Conservation (phyloP, 2,113 vertebrate species). For the Podocnemis expansa region DNA sequence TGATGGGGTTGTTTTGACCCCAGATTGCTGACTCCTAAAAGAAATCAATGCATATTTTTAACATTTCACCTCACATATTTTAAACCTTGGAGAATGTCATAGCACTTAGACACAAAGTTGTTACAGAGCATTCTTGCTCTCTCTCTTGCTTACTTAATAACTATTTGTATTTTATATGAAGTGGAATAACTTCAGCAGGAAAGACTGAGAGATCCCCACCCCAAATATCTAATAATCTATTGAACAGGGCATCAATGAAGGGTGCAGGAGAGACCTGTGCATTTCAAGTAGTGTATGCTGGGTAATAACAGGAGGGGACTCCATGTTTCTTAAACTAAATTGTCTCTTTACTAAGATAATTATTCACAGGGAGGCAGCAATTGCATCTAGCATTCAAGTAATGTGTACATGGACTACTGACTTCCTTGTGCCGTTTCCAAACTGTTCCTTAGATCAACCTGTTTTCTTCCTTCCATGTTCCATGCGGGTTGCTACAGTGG, state of each 20-base stretch:
- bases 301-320: not conserved
- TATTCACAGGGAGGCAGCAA: not conserved
- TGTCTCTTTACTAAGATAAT: not conserved
- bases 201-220: not conserved
- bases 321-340: not conserved
- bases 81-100: not conserved
- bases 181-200: not conserved
- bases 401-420: not conserved
- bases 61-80: not conserved
- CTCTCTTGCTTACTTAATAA: not conserved
- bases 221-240: not conserved
- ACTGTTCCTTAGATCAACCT: not conserved
- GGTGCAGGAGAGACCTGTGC: not conserved
- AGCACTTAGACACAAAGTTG: not conserved
- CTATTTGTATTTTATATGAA: not conserved
- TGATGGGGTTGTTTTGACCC: not conserved
- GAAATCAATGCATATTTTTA: not conserved
- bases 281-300: not conserved
- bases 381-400: not conserved
- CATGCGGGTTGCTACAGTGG: not conserved
- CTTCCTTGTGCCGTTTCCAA: not conserved
- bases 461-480: not conserved
- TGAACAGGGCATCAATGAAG: not conserved
- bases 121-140: not conserved
- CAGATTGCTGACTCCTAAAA: not conserved